Evolutionary conservation across 1,140 invertebrate species (phyloP).

Genomic region (Aphelinus certus): DNA sequence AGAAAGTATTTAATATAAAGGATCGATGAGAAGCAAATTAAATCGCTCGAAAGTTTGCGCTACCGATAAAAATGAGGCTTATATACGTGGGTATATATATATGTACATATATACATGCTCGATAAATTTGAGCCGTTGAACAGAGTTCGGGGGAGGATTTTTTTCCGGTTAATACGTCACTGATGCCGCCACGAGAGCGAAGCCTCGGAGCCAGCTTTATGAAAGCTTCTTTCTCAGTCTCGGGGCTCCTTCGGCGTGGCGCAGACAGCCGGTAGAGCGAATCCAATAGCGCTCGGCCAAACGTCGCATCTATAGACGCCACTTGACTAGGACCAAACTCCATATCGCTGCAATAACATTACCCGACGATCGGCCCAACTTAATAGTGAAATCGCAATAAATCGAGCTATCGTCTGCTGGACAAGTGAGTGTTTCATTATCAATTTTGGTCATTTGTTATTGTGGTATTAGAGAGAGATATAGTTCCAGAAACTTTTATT

Average conservation of each 20-base stretch:
- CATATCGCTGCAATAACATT: too few relatives aligned
- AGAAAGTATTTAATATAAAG: too few relatives aligned
- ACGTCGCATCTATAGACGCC: background rate
- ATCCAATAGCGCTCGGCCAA: background rate
- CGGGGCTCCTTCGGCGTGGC: constrained; percentile 8
- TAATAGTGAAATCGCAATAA: too few relatives aligned
- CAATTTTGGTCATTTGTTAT: too few relatives aligned
- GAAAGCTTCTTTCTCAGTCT: constrained; percentile 37
- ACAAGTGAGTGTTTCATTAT: too few relatives aligned
- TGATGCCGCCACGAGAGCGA: background rate
- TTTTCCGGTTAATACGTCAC: constrained; percentile 18
- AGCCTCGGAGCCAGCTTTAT: constrained; percentile 24
- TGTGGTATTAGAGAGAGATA: too few relatives aligned
- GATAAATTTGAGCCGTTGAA: constrained; percentile 16
- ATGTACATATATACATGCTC: too few relatives aligned
- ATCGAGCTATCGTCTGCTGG: too few relatives aligned
- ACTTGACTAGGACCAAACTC: too few relatives aligned
- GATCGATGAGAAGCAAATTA: background rate
- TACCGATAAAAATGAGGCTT: background rate
- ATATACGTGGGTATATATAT: too few relatives aligned
- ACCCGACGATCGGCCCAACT: too few relatives aligned
- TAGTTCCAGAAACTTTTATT: too few relatives aligned
- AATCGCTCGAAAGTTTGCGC: background rate
- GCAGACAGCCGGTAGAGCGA: background rate
- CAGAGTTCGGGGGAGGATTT: background rate